Evolutionary conservation across 2,113 vertebrate genomes (phyloP).

Genomic region (Halcyon senegalensis): DNA sequence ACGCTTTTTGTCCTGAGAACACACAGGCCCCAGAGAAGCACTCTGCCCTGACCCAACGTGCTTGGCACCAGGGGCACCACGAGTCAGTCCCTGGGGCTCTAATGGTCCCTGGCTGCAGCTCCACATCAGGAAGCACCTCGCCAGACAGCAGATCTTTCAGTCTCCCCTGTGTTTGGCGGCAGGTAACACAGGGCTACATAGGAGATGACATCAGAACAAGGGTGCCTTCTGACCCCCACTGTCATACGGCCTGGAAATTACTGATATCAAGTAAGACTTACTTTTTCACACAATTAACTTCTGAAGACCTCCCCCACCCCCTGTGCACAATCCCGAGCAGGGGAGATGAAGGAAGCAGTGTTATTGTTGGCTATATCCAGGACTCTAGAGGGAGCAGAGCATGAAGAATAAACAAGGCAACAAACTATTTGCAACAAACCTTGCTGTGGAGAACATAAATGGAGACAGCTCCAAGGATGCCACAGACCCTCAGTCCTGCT

Average conservation of each 20-base stretch:
- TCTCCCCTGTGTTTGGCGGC: not conserved
- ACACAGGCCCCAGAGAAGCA: not conserved
- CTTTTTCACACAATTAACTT: not conserved
- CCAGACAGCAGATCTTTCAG: not conserved
- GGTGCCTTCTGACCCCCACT: not conserved
- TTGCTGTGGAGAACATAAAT: not conserved
- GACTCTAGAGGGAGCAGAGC: not conserved
- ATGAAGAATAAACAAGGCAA: not conserved
- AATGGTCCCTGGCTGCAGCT: not conserved
- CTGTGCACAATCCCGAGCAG: not conserved
- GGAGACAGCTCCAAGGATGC: not conserved
- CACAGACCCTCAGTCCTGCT: rapidly evolving
- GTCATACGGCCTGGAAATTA: not conserved
- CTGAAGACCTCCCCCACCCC: not conserved
- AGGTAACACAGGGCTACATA: not conserved
- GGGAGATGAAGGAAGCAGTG: not conserved
- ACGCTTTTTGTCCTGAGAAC: not conserved
- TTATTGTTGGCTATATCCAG: not conserved
- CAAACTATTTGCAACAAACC: not conserved
- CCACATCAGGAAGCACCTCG: rapidly evolving
- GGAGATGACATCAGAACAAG: not conserved
- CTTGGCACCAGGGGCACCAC: rapidly evolving
- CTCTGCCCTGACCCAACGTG: not conserved
- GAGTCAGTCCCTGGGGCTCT: rapidly evolving
- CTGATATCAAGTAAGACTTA: not conserved